Evolutionary conservation across 2,797 vertebrate species (phyloP).

Genomic region (Chaenodraco wilsoni): DNA sequence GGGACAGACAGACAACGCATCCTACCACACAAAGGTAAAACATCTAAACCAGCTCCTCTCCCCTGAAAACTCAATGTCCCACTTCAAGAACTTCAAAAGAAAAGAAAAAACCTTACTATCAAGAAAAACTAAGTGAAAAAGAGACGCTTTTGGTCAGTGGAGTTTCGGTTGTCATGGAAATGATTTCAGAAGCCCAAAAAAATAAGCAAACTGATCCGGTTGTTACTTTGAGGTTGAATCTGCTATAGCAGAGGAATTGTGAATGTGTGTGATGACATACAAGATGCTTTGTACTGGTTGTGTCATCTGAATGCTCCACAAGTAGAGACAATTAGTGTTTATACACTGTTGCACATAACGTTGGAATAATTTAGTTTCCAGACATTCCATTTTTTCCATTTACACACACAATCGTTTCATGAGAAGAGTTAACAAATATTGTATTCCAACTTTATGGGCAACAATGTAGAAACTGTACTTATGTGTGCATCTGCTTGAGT

Average conservation of each 20-base stretch:
- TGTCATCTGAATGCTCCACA: not conserved
- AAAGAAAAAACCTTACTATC: not conserved
- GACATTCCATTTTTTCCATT: too few relatives aligned
- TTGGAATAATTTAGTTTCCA: too few relatives aligned
- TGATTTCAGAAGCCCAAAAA: not conserved
- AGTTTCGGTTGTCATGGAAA: conserved; percentile 2
- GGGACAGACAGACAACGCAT: conserved; percentile 75
- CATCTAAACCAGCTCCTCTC: conserved; percentile 29
- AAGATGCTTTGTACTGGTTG: not conserved
- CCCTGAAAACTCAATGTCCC: conserved; percentile 14
- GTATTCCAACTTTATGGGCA: too few relatives aligned
- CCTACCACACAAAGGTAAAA: conserved; percentile 75
- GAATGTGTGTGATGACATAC: conserved; percentile 1
- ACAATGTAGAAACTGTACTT: too few relatives aligned
- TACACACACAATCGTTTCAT: too few relatives aligned
- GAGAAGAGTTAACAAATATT: too few relatives aligned
- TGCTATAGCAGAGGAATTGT: not conserved
- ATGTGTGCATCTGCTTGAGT: not conserved
- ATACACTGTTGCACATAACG: not conserved
- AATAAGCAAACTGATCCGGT: not conserved
- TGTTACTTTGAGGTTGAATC: not conserved
- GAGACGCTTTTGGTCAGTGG: not conserved
- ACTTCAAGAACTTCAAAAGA: not conserved
- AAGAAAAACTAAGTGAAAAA: not conserved
- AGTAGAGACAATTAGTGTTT: not conserved